Base-by-base conservation (phyloP, 2,888 invertebrate genomes). In the Endotricha flammealis region DNA sequence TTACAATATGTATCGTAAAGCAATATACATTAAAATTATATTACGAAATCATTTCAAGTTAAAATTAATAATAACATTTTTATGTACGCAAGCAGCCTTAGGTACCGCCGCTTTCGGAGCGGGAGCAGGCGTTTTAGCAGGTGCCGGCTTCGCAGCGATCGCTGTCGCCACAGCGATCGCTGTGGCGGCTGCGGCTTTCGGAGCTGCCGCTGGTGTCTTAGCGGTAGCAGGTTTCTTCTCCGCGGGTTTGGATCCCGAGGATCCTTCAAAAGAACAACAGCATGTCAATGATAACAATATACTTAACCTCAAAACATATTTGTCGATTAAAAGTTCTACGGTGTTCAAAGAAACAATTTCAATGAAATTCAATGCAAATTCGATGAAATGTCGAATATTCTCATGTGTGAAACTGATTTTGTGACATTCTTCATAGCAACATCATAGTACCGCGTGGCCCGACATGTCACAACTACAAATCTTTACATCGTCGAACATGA, bases 91-190 rank as follows among this genome's bases (percentile, higher is more conserved):
- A 1, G 64, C 66, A 33, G 79, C 44, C 39, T 80, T 67, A 3
- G 79, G 68, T 8, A 76, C 76, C n/a, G 85, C 78, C 24, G 82
- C 78, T 42, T 80, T 75, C 0, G 89, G 88, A 44, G 83, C 76
- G 59, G 81, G 66, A 0, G 81, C 80, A 30, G 78, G 77, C 8
- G 76, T 73, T 51, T 79, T 80, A 4, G 82, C 78, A 12, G 79
- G 57, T 9, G 80, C 74, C 4, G 80, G 69, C 47, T 79, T 80
- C 1, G 80, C 48, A 12, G 72, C 73, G 54, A 67, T 60, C 20
- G 66, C 42, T 22, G n/a, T n/a, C n/a, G n/a, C n/a, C n/a, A n/a
- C n/a, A n/a, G n/a, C n/a, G n/a, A n/a, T n/a, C n/a, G n/a, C n/a
- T n/a, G n/a, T n/a, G n/a, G 78, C 45, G 22, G 70, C 47, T 12